Evolutionary conservation across 2,888 invertebrate species (phyloP).

Genomic region (Idaea straminata): DNA sequence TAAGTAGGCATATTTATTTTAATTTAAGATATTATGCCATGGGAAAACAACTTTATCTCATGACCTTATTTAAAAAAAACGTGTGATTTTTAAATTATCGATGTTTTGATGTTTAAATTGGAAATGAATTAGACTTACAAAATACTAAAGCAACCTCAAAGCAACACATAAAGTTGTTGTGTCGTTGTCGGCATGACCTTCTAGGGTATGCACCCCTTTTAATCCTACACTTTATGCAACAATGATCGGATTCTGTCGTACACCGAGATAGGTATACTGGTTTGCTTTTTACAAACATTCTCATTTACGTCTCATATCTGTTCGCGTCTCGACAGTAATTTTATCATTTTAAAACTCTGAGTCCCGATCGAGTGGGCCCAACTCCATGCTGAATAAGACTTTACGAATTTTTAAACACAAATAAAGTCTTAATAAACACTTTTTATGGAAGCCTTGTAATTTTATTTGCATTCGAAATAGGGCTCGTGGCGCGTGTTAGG

Average conservation of each 20-base stretch:
- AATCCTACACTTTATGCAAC: slow-evolving; percentile 65
- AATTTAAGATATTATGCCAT: not conserved
- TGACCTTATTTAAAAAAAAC: not conserved
- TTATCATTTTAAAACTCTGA: slow-evolving; percentile 71
- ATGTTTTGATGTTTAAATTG: not conserved
- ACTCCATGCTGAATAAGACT: slow-evolving; percentile 65
- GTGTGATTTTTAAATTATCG: not conserved
- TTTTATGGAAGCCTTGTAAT: slow-evolving; percentile 72
- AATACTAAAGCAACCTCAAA: not conserved
- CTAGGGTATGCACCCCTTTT: slow-evolving; percentile 52
- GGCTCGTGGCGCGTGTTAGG: slow-evolving; percentile 66
- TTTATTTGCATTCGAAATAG: slow-evolving; percentile 74
- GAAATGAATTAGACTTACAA: not conserved
- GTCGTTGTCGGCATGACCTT: slow-evolving; percentile 24
- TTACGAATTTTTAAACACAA: slow-evolving; percentile 73
- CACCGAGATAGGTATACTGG: slow-evolving; percentile 58
- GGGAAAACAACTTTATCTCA: not conserved
- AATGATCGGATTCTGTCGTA: slow-evolving; percentile 62
- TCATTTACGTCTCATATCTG: slow-evolving; percentile 73
- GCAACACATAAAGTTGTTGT: slow-evolving; percentile 5
- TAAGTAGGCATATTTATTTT: not conserved
- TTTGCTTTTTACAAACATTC: slow-evolving; percentile 59
- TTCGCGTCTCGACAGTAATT: slow-evolving; percentile 58
- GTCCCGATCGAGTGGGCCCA: slow-evolving; percentile 57
- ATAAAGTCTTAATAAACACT: slow-evolving; percentile 76